Evolutionary conservation across 2,113 vertebrate genomes (phyloP), one percentile per base, ranked within the genome.

Genomic region (Andinoacara biseriatus): DNA sequence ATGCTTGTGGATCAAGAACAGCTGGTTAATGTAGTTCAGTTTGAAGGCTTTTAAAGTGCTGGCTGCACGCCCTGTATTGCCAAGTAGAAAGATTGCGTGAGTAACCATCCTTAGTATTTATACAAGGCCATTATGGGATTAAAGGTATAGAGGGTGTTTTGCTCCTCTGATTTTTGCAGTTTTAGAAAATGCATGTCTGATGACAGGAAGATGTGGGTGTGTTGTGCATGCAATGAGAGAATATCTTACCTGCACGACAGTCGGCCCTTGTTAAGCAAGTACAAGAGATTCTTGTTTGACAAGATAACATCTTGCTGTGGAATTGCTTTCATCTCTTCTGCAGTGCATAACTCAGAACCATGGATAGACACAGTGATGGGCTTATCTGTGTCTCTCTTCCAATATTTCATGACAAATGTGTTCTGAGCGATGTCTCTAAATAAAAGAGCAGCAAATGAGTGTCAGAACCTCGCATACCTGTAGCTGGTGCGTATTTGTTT

Each of bases 1-100:
- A 93, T 83, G 91, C 83, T 87, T 84, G 75, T n/a, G 86, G 90
- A 93, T 93, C 83, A 90, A 80, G 78, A 93, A 89, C 92, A 94
- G 90, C 90, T 94, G 93, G 86, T 94, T 90, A 78, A 87, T 87
- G 86, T 79, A 76, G 94, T 82, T 93, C 89, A 78, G 76, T 83
- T 69, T 86, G 58, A 91, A 84, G 63, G 56, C 74, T 83, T 91
- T 92, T 86, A 74, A 80, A 59, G 38, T n/a, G 31, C 69, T 22
- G 83, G 62, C 82, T 86, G 88, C 75, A 84, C 74, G 17, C 82
- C 86, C 57, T 43, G 52, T 49, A 58, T 52, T 72, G 43, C 18
- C 58, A 5, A 24, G 31, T 62, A 65, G 10, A 78, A 65, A 57
- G 58, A 74, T 77, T 76, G 81, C 46, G 10, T 85, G 78, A 80